Percentiles rank a stretch among this genome's conserved stretches.
Conservation (phyloP, 2,888 invertebrate species). For the Sicus ferrugineus region DNA sequence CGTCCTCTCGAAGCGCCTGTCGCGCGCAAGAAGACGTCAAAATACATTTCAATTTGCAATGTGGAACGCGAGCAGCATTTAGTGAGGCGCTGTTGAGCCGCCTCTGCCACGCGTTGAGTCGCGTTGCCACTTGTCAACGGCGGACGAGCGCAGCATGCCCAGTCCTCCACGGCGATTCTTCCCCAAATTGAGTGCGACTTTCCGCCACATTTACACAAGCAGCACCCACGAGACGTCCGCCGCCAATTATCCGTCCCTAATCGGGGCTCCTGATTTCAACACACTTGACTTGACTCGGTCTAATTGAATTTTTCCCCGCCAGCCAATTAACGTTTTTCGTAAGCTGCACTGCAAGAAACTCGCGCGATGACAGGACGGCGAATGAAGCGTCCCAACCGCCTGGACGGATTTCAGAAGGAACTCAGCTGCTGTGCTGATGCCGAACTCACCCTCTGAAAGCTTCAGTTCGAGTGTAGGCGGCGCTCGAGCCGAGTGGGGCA, state of each 20-base stretch:
- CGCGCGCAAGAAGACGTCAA: constrained; percentile 22
- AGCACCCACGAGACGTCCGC: not conserved
- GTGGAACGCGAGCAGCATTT: not conserved
- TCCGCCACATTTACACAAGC: constrained; percentile 10
- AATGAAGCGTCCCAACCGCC: too few species aligned
- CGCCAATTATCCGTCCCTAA: not conserved
- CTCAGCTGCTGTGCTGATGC: too few species aligned
- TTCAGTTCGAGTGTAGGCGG: not conserved
- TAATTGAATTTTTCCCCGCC: constrained; percentile 23
- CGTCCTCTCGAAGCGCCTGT: constrained; percentile 24
- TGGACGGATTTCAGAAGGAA: too few species aligned
- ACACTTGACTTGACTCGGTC: constrained; percentile 14
- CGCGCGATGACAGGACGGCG: too few species aligned
- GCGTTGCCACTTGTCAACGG: not conserved
- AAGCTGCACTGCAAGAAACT: not conserved
- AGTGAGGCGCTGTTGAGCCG: not conserved
- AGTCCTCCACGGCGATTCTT: not conserved
- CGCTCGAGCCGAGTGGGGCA: not conserved
- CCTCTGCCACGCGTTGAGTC: not conserved
- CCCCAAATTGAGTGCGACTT: too few species aligned
- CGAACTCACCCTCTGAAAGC: not conserved
- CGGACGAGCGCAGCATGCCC: not conserved
- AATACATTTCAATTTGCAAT: constrained; percentile 22
- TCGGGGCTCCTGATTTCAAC: not conserved
- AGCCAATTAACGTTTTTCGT: constrained; percentile 16